phyloP scores from a whole-genome alignment of 1,140 invertebrate genomes.

The Orchestia grillus region DNA sequence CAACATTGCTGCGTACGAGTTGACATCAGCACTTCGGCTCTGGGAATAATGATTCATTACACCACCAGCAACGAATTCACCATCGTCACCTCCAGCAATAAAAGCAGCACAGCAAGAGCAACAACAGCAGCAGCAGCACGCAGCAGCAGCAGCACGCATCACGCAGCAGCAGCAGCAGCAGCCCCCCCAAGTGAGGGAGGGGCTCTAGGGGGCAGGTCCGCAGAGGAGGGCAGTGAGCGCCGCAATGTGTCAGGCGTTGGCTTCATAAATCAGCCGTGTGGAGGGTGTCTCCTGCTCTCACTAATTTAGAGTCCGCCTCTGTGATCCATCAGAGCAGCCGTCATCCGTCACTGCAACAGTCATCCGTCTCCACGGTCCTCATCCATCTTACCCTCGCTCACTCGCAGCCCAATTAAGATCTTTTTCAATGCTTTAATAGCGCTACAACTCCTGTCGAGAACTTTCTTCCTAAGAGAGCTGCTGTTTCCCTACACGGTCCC shows the following conservation, averaged over 20 bases:
- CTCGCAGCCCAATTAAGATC: slow-evolving; percentile 42
- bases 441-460: slow-evolving; percentile 22
- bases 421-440: slow-evolving; percentile 44
- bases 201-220: background rate
- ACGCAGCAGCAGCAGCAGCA: background rate
- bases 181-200: background rate
- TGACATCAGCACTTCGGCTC: too few species aligned
- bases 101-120: too few species aligned
- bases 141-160: background rate
- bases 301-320: slow-evolving; percentile 55
- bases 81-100: too few species aligned
- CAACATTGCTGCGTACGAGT: too few species aligned
- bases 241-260: slow-evolving; percentile 40
- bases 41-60: too few species aligned
- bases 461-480: slow-evolving; percentile 9
- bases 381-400: slow-evolving; percentile 35
- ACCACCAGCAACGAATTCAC: too few species aligned
- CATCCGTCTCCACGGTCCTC: slow-evolving; percentile 36
- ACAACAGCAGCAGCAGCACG: background rate
- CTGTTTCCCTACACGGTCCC: background rate
- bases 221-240: background rate
- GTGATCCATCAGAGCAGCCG: slow-evolving; percentile 47
- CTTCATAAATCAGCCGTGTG: slow-evolving; percentile 51
- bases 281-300: slow-evolving; percentile 46
- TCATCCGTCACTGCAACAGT: slow-evolving; percentile 42